A percentile compares a stretch with the other conserved stretches of the same genome.
Evolutionary conservation across 1,140 invertebrate genomes (phyloP).

Genomic region (Theocolax elegans): DNA sequence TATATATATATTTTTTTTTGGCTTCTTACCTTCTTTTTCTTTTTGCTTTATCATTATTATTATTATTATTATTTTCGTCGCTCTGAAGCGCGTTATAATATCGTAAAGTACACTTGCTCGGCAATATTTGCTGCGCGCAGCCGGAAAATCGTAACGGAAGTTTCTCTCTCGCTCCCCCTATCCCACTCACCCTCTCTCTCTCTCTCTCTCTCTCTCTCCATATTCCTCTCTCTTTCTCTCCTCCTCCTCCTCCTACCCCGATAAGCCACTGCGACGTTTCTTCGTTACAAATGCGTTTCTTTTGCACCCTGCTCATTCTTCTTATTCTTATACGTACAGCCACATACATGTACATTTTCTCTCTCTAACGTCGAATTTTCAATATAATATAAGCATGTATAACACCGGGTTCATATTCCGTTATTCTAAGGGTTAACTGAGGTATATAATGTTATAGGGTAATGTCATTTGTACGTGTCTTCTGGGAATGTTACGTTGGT

Average conservation of each 20-base stretch:
- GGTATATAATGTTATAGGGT: no score
- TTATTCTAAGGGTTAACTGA: no score
- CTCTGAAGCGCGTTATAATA: constrained; percentile 12
- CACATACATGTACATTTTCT: not conserved
- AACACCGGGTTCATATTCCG: constrained; percentile 34
- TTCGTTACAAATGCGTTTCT: constrained; percentile 38
- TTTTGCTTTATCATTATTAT: constrained; percentile 1
- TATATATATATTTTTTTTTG: not conserved
- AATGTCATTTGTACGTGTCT: no score
- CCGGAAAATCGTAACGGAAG: constrained; percentile 26
- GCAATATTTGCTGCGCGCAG: not conserved
- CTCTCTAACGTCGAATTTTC: constrained; percentile 9
- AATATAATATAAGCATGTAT: constrained; percentile 30
- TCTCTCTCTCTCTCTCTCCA: not conserved
- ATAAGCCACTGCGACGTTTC: constrained; percentile 20
- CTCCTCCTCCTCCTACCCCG: not conserved
- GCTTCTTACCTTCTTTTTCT: not conserved
- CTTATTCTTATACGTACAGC: constrained; percentile 4
- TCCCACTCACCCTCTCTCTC: no score
- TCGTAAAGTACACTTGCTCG: constrained; percentile 26
- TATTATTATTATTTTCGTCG: constrained; percentile 15
- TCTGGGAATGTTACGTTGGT: no score
- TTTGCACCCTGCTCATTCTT: constrained; percentile 14
- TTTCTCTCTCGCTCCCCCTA: not conserved
- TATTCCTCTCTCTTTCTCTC: no score